A percentile compares a stretch with the other conserved stretches of the same genome.
Evolutionary conservation across 2,888 invertebrate species (phyloP).

Genomic region (Caenorhabditis plicata): DNA sequence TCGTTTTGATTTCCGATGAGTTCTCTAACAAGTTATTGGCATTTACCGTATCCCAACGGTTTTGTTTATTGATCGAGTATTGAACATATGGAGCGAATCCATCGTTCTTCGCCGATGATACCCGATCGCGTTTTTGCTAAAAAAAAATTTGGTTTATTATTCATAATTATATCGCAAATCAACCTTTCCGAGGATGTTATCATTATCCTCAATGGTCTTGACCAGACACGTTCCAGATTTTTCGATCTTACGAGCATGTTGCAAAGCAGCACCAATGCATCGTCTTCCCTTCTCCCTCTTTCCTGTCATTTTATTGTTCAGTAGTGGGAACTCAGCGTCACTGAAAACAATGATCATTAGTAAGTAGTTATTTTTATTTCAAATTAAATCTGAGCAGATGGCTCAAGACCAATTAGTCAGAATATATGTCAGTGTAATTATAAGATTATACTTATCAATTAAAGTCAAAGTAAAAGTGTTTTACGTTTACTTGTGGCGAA

Average conservation of each 20-base stretch:
- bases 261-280: constrained; percentile 35
- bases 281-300: constrained; percentile 46
- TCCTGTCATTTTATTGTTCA: constrained; percentile 45
- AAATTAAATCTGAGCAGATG: too few species aligned
- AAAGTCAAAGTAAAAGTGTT: too few species aligned
- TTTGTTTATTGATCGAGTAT: constrained; percentile 60
- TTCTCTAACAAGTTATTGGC: constrained; percentile 14
- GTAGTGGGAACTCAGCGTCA: constrained; percentile 51
- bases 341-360: too few species aligned
- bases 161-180: background rate
- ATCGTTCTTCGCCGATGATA: constrained; percentile 51
- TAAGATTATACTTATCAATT: too few species aligned
- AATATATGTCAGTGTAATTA: too few species aligned
- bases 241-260: constrained; percentile 25
- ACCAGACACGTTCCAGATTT: constrained; percentile 36
- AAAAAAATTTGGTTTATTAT: constrained; percentile 1
- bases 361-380: too few species aligned
- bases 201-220: constrained; percentile 46
- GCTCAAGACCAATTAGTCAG: too few species aligned
- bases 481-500: too few species aligned
- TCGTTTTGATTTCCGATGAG: constrained; percentile 13
- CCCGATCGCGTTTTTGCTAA: constrained; percentile 52
- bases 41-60: constrained; percentile 52
- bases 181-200: constrained; percentile 40
- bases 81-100: constrained; percentile 50